phyloP scores from a whole-genome alignment of 2,113 vertebrate species.

The Abramis brama region DNA sequence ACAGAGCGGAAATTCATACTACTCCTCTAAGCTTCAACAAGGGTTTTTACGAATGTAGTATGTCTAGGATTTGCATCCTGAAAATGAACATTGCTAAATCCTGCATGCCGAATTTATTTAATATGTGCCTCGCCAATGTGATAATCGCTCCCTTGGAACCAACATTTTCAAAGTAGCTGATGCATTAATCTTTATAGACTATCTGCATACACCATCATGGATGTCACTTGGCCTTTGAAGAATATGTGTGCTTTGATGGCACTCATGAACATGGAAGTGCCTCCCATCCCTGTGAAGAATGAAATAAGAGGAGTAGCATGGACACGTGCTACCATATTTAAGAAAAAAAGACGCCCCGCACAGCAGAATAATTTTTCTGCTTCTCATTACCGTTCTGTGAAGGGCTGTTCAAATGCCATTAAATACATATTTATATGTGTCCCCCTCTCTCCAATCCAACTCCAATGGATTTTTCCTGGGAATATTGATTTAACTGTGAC shows the following conservation, averaged over 20 bases:
- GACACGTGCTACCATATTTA: background rate
- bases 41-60: background rate
- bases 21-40: background rate
- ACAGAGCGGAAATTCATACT: background rate
- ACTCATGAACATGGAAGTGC: background rate
- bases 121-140: background rate
- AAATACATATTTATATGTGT: slow-evolving; percentile 72
- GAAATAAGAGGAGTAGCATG: slow-evolving; percentile 1
- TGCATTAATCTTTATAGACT: slow-evolving; percentile 17
- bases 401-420: slow-evolving; percentile 64
- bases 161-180: background rate
- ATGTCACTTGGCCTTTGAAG: slow-evolving; percentile 6
- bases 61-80: background rate
- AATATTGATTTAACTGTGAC: slow-evolving; percentile 69
- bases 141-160: background rate
- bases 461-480: slow-evolving; percentile 68
- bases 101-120: background rate
- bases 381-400: slow-evolving; percentile 49
- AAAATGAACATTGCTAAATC: slow-evolving; percentile 9
- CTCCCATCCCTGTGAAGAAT: slow-evolving; percentile 2
- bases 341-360: background rate
- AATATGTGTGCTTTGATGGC: background rate
- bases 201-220: background rate
- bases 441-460: slow-evolving; percentile 24
- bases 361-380: slow-evolving; percentile 57